Conservation (phyloP, 2,888 invertebrate genomes). For the Chironomus tentans region DNA sequence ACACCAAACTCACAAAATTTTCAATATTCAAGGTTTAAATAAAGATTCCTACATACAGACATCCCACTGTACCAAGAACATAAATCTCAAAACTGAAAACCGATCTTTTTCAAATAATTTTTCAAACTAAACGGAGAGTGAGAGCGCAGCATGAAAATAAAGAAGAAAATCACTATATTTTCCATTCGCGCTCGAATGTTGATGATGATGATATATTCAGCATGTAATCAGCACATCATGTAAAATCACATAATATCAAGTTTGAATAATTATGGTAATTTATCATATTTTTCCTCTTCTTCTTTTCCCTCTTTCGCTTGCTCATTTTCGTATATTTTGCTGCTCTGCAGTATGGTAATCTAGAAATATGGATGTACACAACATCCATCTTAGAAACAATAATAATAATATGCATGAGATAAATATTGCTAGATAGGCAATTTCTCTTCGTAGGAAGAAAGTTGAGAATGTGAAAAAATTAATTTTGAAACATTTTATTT, state of each 20-base stretch:
- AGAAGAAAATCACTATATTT: background rate
- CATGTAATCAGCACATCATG: slow-evolving; percentile 24
- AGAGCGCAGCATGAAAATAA: background rate
- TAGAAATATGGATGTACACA: too few relatives aligned
- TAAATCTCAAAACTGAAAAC: background rate
- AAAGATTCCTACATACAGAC: background rate
- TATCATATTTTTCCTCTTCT: slow-evolving; percentile 16
- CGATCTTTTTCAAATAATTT: background rate
- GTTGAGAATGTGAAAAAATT: background rate
- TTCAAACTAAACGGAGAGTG: too few relatives aligned
- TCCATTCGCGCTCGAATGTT: background rate
- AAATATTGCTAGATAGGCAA: too few relatives aligned
- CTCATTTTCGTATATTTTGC: background rate
- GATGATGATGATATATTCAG: slow-evolving; percentile 1
- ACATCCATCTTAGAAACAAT: too few relatives aligned
- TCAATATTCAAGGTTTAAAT: too few relatives aligned
- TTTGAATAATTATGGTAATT: slow-evolving; percentile 23
- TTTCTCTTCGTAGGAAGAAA: too few relatives aligned
- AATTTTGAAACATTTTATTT: too few relatives aligned
- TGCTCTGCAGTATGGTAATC: too few relatives aligned
- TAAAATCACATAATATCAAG: slow-evolving; percentile 19
- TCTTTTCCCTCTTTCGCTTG: background rate
- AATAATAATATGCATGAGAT: too few relatives aligned
- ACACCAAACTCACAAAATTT: too few relatives aligned
- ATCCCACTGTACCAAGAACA: background rate